phyloP scores from a whole-genome alignment of 2,113 vertebrate genomes.

The Tachysurus fulvidraco region DNA sequence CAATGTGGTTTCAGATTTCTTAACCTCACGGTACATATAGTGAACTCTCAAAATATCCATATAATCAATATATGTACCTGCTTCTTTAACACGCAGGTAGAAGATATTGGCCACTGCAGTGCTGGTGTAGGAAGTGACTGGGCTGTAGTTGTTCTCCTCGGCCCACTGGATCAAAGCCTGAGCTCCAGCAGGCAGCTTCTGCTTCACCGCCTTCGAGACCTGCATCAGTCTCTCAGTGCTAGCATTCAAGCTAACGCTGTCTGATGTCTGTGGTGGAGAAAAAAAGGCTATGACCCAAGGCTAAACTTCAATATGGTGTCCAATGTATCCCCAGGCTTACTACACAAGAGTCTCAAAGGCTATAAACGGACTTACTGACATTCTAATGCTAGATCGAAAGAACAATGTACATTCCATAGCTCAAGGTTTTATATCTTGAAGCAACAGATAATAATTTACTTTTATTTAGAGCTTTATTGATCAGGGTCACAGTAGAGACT shows the following conservation, averaged over 20 bases:
- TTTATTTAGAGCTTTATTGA: neutral
- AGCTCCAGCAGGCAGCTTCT: slow-evolving; percentile 77
- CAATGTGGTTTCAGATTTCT: neutral
- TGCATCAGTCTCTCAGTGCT: slow-evolving; percentile 59
- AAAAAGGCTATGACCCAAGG: neutral
- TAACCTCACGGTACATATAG: neutral
- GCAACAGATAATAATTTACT: neutral
- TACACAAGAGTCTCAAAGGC: neutral
- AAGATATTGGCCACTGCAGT: slow-evolving; percentile 89
- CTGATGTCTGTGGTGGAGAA: slow-evolving; percentile 76
- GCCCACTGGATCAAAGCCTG: slow-evolving; percentile 89
- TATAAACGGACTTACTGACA: neutral
- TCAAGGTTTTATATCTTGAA: neutral
- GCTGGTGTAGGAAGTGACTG: slow-evolving; percentile 87
- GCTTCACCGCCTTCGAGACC: slow-evolving; percentile 62
- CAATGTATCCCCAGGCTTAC: neutral
- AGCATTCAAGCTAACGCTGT: slow-evolving; percentile 80
- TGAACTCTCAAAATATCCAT: neutral
- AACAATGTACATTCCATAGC: neutral
- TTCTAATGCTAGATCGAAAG: neutral
- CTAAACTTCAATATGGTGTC: neutral
- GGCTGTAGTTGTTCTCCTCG: slow-evolving; percentile 73
- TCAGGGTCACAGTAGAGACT: neutral
- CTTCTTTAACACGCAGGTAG: slow-evolving; percentile 80
- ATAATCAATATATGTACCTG: slow-evolving; percentile 69